A percentile compares a stretch with the other conserved stretches of the same genome.
Conservation (phyloP, 2,113 vertebrate species). For the Pseudorasbora parva region DNA sequence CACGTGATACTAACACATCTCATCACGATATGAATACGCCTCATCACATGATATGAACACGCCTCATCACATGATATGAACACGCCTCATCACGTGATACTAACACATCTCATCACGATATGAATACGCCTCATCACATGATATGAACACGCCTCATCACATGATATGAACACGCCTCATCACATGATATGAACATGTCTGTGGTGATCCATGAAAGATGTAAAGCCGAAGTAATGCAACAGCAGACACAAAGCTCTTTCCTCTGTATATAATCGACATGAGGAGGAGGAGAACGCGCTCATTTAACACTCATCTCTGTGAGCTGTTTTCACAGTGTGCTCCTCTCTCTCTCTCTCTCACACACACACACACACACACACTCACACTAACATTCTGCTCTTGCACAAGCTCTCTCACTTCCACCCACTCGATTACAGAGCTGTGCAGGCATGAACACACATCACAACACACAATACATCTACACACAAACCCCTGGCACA, state of each 20-base stretch:
- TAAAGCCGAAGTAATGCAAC: too few species aligned
- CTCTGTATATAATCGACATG: background rate
- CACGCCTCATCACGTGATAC: too few species aligned
- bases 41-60: too few species aligned
- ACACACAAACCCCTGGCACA: background rate
- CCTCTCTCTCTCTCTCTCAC: background rate
- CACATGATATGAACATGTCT: background rate
- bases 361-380: slow-evolving; percentile 17
- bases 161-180: too few species aligned
- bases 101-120: too few species aligned
- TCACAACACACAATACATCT: slow-evolving; percentile 17
- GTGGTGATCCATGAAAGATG: background rate
- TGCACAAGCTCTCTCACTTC: slow-evolving; percentile 57
- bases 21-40: too few species aligned
- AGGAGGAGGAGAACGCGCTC: slow-evolving; percentile 26
- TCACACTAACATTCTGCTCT: slow-evolving; percentile 36
- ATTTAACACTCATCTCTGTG: slow-evolving; percentile 16
- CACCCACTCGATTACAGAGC: slow-evolving; percentile 53
- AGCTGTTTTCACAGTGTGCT: slow-evolving; percentile 12
- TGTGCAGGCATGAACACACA: slow-evolving; percentile 48
- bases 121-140: too few species aligned
- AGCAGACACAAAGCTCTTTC: background rate
- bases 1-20: too few species aligned
- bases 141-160: too few species aligned
- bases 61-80: too few species aligned